Percentiles rank a stretch among this genome's conserved stretches.
phyloP scores from a whole-genome alignment of 2,113 vertebrate genomes.

The Notechis scutatus region DNA sequence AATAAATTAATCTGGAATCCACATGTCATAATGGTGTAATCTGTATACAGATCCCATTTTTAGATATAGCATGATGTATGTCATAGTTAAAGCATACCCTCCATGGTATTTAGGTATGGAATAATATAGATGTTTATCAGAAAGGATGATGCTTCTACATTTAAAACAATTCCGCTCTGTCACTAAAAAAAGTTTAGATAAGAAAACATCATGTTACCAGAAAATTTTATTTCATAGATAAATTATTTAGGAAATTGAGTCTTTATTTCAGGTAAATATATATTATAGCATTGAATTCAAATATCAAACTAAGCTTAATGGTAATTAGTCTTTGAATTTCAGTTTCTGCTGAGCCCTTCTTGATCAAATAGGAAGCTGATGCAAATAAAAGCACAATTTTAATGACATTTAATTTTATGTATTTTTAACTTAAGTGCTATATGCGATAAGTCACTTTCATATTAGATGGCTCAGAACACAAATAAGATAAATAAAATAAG shows the following conservation, averaged over 20 bases:
- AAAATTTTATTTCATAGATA: not conserved
- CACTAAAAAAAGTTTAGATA: not conserved
- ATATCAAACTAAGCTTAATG: not conserved
- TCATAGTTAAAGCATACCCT: not conserved
- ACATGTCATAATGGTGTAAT: not conserved
- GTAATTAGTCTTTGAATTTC: not conserved
- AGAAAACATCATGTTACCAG: not conserved
- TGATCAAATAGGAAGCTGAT: not conserved
- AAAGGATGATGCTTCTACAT: not conserved
- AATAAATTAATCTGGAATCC: not conserved
- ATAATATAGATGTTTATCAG: not conserved
- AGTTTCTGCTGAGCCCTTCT: not conserved
- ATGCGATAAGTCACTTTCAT: not conserved
- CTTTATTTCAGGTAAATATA: not conserved
- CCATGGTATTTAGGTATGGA: not conserved
- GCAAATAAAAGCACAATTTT: no score
- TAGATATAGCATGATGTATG: not conserved
- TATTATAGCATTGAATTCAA: not conserved
- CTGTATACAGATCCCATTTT: not conserved
- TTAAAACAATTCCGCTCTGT: not conserved
- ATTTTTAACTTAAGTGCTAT: not conserved
- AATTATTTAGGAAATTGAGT: not conserved
- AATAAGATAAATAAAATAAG: not conserved
- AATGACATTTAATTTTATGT: no score
- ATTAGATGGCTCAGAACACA: not conserved